A percentile compares a stretch with the other conserved stretches of the same genome.
phyloP scores from a whole-genome alignment of 2,113 vertebrate genomes.

The Oryzias woworae region DNA sequence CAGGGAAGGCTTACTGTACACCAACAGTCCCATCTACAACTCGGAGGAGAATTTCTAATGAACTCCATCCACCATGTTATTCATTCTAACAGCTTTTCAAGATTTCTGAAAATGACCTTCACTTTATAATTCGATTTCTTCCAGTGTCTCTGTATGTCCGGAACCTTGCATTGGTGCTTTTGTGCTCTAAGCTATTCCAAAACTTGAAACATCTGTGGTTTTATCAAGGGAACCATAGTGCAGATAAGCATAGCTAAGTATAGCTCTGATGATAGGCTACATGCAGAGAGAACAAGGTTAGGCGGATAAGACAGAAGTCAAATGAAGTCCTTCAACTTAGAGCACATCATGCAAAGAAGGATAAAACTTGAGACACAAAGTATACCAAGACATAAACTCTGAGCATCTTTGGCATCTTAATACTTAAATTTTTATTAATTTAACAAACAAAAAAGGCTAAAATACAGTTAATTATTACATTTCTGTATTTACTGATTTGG shows the following conservation, averaged over 20 bases:
- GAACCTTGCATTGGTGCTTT: slow-evolving; percentile 15
- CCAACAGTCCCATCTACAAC: too few relatives aligned
- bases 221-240: slow-evolving; percentile 36
- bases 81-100: slow-evolving; percentile 1
- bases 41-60: too few relatives aligned
- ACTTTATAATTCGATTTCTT: slow-evolving; percentile 1
- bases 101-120: slow-evolving; percentile 7
- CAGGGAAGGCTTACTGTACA: too few relatives aligned
- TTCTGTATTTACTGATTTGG: too few relatives aligned
- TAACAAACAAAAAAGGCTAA: not conserved
- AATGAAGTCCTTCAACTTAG: slow-evolving; percentile 23
- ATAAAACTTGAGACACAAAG: not conserved
- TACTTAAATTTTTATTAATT: not conserved
- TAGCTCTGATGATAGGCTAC: slow-evolving; percentile 59
- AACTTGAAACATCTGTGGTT: slow-evolving; percentile 49
- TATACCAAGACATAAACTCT: not conserved
- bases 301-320: slow-evolving; percentile 58
- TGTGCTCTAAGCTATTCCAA: slow-evolving; percentile 39
- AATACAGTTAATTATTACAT: not conserved
- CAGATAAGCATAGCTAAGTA: slow-evolving; percentile 64
- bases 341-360: slow-evolving; percentile 9
- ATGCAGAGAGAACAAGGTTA: slow-evolving; percentile 36
- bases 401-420: not conserved
- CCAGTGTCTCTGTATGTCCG: slow-evolving; percentile 14
- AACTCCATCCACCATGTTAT: not conserved